phyloP scores from a whole-genome alignment of 2,888 invertebrate species.

The Agrochola lota region DNA sequence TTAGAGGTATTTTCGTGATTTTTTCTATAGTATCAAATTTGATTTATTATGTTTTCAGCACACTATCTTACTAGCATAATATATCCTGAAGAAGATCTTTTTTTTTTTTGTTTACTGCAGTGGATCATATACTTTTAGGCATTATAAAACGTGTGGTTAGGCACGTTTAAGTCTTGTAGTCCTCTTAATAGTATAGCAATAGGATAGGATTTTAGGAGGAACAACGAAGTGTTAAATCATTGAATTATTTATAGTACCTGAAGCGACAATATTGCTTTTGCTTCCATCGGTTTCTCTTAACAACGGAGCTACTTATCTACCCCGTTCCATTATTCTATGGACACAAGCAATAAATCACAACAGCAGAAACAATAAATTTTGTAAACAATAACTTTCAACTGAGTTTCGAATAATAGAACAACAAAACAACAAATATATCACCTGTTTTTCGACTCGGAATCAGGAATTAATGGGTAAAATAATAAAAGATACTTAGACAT shows the following conservation, averaged over 20 bases:
- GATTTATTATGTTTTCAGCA: too few relatives aligned
- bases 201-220: too few relatives aligned
- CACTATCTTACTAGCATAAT: too few relatives aligned
- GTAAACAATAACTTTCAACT: slow-evolving; percentile 30
- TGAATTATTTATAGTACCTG: background rate
- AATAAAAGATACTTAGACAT: too few relatives aligned
- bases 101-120: too few relatives aligned
- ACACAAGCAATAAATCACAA: slow-evolving; percentile 38
- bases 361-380: slow-evolving; percentile 37
- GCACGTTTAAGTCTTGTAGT: too few relatives aligned
- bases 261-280: slow-evolving; percentile 9
- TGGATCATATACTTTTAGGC: too few relatives aligned
- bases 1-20: too few relatives aligned
- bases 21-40: too few relatives aligned
- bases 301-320: slow-evolving; percentile 28
- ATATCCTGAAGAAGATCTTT: too few relatives aligned
- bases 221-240: background rate
- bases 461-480: background rate
- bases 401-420: slow-evolving; percentile 18
- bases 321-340: slow-evolving; percentile 18
- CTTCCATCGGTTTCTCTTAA: background rate
- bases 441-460: slow-evolving; percentile 16
- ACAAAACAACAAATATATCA: slow-evolving; percentile 23
- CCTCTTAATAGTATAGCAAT: too few relatives aligned
- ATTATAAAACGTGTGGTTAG: too few relatives aligned